Evolutionary conservation across 2,797 vertebrate species (phyloP).

Genomic region (Alca torda): DNA sequence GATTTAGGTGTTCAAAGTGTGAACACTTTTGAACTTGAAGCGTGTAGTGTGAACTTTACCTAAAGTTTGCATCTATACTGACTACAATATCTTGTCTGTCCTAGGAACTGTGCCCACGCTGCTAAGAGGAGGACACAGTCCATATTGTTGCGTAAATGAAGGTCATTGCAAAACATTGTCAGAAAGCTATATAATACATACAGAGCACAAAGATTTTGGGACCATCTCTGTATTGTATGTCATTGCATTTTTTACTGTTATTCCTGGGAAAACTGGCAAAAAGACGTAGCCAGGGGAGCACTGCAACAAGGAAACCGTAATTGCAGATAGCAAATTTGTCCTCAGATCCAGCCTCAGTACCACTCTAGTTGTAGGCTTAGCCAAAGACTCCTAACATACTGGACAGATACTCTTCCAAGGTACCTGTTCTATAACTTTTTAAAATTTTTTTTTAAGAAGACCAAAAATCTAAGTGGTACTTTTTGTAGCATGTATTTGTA

Average conservation of each 20-base stretch:
- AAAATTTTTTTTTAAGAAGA: background rate
- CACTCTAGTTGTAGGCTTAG: background rate
- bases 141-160: background rate
- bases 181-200: background rate
- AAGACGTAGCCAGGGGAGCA: background rate
- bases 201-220: background rate
- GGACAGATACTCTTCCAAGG: background rate
- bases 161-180: background rate
- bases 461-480: rapidly evolving
- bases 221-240: background rate
- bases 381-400: background rate
- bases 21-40: background rate
- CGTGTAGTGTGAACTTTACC: background rate
- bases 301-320: background rate
- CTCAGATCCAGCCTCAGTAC: background rate
- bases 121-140: background rate
- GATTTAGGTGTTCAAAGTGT: background rate
- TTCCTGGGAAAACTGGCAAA: background rate
- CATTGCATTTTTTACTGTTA: background rate
- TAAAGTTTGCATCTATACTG: background rate
- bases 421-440: background rate
- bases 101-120: background rate
- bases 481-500: background rate
- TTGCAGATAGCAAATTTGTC: background rate
- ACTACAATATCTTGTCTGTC: background rate